Evolutionary conservation across 1,140 invertebrate species (phyloP), one percentile per base, ranked within the genome.

Genomic region (Cyphomyrmex costatus): DNA sequence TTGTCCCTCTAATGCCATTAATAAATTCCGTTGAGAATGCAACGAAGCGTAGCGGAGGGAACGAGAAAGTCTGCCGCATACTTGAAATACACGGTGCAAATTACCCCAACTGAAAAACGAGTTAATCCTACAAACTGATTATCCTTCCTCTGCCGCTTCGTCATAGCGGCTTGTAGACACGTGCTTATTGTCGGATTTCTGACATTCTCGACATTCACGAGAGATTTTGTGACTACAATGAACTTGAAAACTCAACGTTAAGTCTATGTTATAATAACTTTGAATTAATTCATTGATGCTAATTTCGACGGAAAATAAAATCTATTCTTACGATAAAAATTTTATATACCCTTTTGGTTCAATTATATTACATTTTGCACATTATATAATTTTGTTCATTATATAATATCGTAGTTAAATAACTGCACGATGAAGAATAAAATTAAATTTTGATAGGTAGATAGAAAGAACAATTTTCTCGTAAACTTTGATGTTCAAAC

Each of bases 1-100:
- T 60, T 73, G 68, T 49, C 33, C 19, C 56, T 56, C 30, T 83
- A 83, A 74, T 74, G n/a, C 56, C 27, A 60, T 83, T 83, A 83
- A 83, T 83, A 74, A 83, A 83, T 74, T 83, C 68, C 68, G 68
- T 74, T 61, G 79, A 61, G 24, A 42, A 53, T 42, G 53, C 68
- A 73, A 83, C 53, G 79, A 74, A 33, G 24, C 68, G n/a, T 36
- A 36, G 33, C 65, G 7, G 12, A n/a, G 66, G 24, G 5, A 49
- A 42, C 7, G 42, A 60, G 70, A 58, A 58, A 82, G 53, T 6
- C 24, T 51, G 10, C n/a, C 24, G 68, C 36, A 33, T 24, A 33
- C n/a, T 74, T 74, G 51, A 74, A 74, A 61, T 46, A 16, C 66
- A 36, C 51, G 53, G 12, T 24, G 60, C 79, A 60, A 83, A 33